These are phyloP conservation scores for Lottia gigantea DNA, from an alignment of 2,888 invertebrate species.

Conservation along the genomic window DNA sequence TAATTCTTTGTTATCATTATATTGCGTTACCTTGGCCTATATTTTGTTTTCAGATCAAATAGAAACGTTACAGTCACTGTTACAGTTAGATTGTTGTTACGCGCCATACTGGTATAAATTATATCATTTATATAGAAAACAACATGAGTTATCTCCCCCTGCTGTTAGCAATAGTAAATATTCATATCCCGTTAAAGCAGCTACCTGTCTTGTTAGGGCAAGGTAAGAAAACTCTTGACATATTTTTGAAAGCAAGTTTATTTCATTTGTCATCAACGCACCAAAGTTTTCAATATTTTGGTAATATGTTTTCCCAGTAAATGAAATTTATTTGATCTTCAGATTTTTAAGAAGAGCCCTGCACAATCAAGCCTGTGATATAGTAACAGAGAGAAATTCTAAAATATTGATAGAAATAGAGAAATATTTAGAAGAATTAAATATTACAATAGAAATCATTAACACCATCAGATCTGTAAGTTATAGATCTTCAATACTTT, in stretches of 20 bases:
- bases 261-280: too few species aligned
- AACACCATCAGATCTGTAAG: neutral
- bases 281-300: too few species aligned
- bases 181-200: conserved; percentile 22
- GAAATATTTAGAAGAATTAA: neutral
- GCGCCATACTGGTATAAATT: conserved; percentile 39
- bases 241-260: too few species aligned
- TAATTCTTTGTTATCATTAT: too few species aligned
- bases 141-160: neutral
- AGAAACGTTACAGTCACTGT: conserved; percentile 33
- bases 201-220: conserved; percentile 37
- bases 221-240: conserved; percentile 30
- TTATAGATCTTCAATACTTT: too few species aligned
- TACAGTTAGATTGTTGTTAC: conserved; percentile 36
- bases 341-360: conserved; percentile 14
- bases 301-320: neutral
- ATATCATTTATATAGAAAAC: neutral
- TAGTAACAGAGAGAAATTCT: neutral
- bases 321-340: neutral
- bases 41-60: conserved; percentile 30
- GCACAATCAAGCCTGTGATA: neutral
- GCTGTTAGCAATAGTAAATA: neutral
- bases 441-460: neutral
- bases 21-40: too few species aligned
- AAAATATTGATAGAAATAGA: neutral